Evolutionary conservation across 2,888 invertebrate genomes (phyloP).

Genomic region (Amphiduros pacificus): DNA sequence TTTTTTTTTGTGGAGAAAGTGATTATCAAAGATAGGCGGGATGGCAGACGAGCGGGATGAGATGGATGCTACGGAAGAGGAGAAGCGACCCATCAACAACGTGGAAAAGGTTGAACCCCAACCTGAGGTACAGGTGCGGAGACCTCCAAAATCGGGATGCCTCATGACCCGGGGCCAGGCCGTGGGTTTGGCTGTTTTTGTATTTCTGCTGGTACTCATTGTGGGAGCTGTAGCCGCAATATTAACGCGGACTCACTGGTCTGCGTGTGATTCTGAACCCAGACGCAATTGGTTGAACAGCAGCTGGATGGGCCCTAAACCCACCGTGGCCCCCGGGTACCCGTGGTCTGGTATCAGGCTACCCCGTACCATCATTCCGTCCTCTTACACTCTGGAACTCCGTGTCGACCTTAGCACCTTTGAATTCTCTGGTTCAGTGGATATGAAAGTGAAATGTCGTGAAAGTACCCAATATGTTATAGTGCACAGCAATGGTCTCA

Average conservation of each 20-base stretch:
- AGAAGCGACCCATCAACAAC: slow-evolving; percentile 27
- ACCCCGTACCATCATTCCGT: slow-evolving; percentile 28
- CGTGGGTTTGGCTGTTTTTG: slow-evolving; percentile 8
- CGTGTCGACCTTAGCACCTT: slow-evolving; percentile 28
- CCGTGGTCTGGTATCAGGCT: slow-evolving; percentile 32
- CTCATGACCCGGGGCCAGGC: slow-evolving; percentile 14
- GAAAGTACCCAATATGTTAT: slow-evolving; percentile 24
- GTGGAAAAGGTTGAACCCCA: slow-evolving; percentile 9
- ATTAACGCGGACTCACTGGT: slow-evolving; percentile 6
- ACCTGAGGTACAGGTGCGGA: slow-evolving; percentile 13
- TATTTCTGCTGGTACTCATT: slow-evolving; percentile 15
- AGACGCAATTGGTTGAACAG: background rate
- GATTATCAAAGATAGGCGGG: no score
- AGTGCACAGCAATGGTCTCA: slow-evolving; percentile 26
- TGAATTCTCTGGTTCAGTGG: slow-evolving; percentile 29
- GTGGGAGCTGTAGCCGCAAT: slow-evolving; percentile 19
- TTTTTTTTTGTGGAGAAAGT: no score
- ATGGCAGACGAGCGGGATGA: slow-evolving; percentile 9
- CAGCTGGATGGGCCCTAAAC: slow-evolving; percentile 4
- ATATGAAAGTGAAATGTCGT: slow-evolving; percentile 18
- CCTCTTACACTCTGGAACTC: slow-evolving; percentile 26
- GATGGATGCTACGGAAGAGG: slow-evolving; percentile 16
- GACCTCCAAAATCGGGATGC: slow-evolving; percentile 17
- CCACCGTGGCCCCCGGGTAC: slow-evolving; percentile 22
- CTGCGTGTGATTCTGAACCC: background rate